Percentiles rank a stretch among this genome's conserved stretches.
Conservation (phyloP, 2,797 vertebrate species). For the Nyctibius grandis region DNA sequence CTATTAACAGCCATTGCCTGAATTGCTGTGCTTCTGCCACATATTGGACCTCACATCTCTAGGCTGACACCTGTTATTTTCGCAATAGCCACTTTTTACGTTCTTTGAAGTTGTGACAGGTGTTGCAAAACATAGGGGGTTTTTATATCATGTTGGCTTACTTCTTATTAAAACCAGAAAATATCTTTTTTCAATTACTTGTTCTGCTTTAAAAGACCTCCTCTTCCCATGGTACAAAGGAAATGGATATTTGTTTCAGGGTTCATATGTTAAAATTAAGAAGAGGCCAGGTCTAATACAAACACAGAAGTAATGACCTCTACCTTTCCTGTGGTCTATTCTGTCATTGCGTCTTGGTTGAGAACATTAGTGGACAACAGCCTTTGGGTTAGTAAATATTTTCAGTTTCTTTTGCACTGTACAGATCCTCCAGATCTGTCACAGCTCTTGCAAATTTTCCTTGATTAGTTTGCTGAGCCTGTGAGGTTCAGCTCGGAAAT, state of each 20-base stretch:
- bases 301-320: constrained; percentile 21
- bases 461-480: background rate
- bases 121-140: constrained; percentile 39
- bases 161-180: constrained; percentile 65
- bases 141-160: constrained; percentile 57
- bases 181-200: constrained; percentile 64
- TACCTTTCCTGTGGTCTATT: constrained; percentile 32
- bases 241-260: constrained; percentile 49
- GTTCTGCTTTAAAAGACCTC: constrained; percentile 36
- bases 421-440: background rate
- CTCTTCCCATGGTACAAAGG: constrained; percentile 35
- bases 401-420: background rate
- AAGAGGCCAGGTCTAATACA: constrained; percentile 12
- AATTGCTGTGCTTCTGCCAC: constrained; percentile 8
- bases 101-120: constrained; percentile 66
- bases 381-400: background rate
- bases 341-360: background rate
- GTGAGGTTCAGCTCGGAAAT: background rate
- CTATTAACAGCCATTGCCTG: background rate
- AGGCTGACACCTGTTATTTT: constrained; percentile 54
- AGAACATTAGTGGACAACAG: background rate
- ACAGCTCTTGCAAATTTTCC: background rate
- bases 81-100: constrained; percentile 23
- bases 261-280: constrained; percentile 50
- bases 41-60: constrained; percentile 33